phyloP scores from a whole-genome alignment of 2,888 invertebrate genomes.

The Caradrina kadenii region DNA sequence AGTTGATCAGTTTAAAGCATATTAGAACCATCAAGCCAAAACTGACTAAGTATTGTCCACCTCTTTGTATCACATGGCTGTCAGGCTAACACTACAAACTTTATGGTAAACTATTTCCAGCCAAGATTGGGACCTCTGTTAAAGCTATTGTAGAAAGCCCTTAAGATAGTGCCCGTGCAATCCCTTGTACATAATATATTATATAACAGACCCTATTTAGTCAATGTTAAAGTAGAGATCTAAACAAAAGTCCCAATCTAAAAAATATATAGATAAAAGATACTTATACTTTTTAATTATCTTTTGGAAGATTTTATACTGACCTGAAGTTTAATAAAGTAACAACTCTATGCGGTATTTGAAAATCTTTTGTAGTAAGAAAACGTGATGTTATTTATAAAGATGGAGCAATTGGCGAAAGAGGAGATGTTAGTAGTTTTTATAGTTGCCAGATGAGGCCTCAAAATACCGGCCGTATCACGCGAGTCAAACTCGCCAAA shows the following conservation, averaged over 20 bases:
- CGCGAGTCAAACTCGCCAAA: conserved; percentile 77
- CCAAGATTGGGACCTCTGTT: conserved; percentile 49
- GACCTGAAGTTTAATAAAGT: conserved; percentile 50
- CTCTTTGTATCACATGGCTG: conserved; percentile 1
- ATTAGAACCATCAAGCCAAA: background rate
- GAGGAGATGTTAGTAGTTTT: conserved; percentile 42
- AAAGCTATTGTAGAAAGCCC: conserved; percentile 28
- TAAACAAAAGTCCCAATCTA: conserved; percentile 49
- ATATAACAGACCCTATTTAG: conserved; percentile 32
- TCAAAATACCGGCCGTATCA: conserved; percentile 59
- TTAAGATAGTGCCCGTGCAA: conserved; percentile 46
- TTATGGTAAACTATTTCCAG: conserved; percentile 54
- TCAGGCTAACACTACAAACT: conserved; percentile 8
- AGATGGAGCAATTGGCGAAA: conserved; percentile 55
- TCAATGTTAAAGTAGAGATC: conserved; percentile 32
- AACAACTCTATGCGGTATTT: conserved; percentile 47
- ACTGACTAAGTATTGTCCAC: background rate
- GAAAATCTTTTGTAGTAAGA: conserved; percentile 59
- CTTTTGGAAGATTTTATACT: conserved; percentile 62
- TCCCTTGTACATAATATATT: conserved; percentile 36
- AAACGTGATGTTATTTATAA: conserved; percentile 62
- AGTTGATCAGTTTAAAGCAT: background rate
- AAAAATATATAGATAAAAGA: conserved; percentile 36
- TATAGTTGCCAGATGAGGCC: conserved; percentile 61
- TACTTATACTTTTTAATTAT: conserved; percentile 37